phyloP scores from a whole-genome alignment of 2,888 invertebrate genomes.

The Allolobophora icterica region DNA sequence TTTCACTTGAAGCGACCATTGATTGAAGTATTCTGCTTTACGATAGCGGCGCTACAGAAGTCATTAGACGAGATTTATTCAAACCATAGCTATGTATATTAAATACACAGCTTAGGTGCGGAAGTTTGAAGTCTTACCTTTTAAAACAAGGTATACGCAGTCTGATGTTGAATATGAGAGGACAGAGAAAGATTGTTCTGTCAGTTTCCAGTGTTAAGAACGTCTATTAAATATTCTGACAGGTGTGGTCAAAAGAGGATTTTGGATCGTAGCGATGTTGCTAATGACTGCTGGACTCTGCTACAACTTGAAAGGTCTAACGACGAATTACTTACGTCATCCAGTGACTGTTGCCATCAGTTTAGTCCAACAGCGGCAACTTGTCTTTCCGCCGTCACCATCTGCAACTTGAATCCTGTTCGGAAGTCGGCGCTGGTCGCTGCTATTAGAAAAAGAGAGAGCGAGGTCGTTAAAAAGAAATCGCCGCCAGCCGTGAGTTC shows the following conservation, averaged over 20 bases:
- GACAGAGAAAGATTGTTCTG: neutral
- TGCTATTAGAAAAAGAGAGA: neutral
- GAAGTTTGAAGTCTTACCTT: no score
- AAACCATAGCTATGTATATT: no score
- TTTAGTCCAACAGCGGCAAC: neutral
- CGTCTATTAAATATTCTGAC: neutral
- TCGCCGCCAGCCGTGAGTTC: neutral
- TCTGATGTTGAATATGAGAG: no score
- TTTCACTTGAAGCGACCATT: no score
- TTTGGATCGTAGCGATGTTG: neutral
- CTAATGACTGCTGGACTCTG: neutral
- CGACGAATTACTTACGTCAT: conserved; percentile 22
- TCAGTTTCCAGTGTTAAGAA: neutral
- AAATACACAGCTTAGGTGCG: no score
- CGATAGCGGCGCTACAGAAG: no score
- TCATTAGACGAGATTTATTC: no score
- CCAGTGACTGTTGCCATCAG: conserved; percentile 35
- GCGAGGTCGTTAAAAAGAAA: neutral
- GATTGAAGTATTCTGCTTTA: no score
- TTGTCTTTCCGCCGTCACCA: conserved; percentile 39
- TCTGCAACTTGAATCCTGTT: conserved; percentile 40
- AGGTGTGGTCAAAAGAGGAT: neutral
- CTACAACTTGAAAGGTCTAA: conserved; percentile 30
- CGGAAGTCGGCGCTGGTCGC: conserved; percentile 20
- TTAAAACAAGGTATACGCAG: no score